A percentile compares a stretch with the other conserved stretches of the same genome.
These are phyloP conservation scores for Gasterosteus nipponicus DNA, from an alignment of 2,113 vertebrate genomes.

Conservation along the genomic window DNA sequence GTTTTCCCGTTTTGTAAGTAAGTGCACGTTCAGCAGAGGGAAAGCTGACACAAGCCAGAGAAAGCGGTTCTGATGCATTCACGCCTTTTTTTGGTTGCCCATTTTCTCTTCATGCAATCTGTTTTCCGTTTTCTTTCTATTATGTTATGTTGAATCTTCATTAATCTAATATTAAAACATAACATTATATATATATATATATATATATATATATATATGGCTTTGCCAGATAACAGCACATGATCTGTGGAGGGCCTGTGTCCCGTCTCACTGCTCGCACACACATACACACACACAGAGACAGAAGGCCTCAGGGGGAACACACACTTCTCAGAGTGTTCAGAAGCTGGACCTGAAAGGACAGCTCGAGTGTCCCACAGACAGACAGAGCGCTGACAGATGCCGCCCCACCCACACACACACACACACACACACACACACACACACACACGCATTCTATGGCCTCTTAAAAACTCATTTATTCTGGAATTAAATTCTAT, in stretches of 20 bases:
- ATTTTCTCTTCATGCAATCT: background rate
- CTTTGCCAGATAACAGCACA: conserved; percentile 63
- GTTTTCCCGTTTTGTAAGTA: no score
- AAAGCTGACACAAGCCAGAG: background rate
- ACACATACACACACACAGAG: background rate
- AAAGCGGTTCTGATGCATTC: background rate
- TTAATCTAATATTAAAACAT: background rate
- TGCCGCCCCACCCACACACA: background rate
- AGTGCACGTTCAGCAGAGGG: no score
- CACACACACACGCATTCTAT: background rate
- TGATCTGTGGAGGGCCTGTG: conserved; percentile 45
- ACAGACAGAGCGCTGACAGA: conserved; percentile 19
- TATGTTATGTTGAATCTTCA: background rate
- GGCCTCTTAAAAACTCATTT: background rate
- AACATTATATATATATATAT: no score
- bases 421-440: background rate
- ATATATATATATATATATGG: background rate
- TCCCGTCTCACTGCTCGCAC: conserved; percentile 27
- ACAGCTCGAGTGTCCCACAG: background rate
- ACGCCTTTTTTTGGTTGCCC: background rate
- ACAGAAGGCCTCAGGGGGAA: background rate
- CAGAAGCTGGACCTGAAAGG: conserved; percentile 5
- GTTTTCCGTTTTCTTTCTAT: background rate
- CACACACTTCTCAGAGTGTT: conserved; percentile 22
- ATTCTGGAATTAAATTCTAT: background rate